A percentile compares a stretch with the other conserved stretches of the same genome.
These are phyloP conservation scores for Caenorhabditis sp. DNA, from an alignment of 2,888 invertebrate species.

Conservation along the genomic window DNA sequence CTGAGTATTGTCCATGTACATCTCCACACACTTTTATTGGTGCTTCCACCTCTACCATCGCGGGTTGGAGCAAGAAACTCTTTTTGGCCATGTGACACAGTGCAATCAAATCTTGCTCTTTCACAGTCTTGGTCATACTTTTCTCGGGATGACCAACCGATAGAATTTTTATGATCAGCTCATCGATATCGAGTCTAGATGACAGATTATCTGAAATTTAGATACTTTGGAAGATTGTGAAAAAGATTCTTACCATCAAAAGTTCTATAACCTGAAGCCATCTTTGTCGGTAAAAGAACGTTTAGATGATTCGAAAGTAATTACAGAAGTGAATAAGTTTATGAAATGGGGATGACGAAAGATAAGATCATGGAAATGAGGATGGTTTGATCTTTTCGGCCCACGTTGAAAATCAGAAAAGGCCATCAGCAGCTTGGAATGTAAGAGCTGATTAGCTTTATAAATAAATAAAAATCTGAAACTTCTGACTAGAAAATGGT, in stretches of 20 bases:
- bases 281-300: constrained; percentile 7
- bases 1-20: constrained; percentile 78
- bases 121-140: constrained; percentile 72
- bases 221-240: background rate
- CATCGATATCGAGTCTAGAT: constrained; percentile 69
- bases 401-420: background rate
- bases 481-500: too few relatives aligned
- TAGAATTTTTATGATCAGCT: constrained; percentile 71
- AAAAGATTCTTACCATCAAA: constrained; percentile 27
- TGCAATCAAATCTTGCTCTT: constrained; percentile 72
- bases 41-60: constrained; percentile 73
- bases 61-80: constrained; percentile 71
- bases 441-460: too few relatives aligned
- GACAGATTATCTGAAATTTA: constrained; percentile 34
- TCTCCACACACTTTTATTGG: constrained; percentile 79
- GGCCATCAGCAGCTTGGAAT: too few relatives aligned
- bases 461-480: too few relatives aligned
- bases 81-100: constrained; percentile 69
- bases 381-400: background rate
- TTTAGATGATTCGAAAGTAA: constrained; percentile 27
- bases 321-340: constrained; percentile 1
- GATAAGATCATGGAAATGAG: background rate
- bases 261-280: constrained; percentile 50
- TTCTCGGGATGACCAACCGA: constrained; percentile 72
- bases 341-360: background rate